Evolutionary conservation across 2,888 invertebrate genomes (phyloP).

Genomic region (Lycocerus yunnanus): DNA sequence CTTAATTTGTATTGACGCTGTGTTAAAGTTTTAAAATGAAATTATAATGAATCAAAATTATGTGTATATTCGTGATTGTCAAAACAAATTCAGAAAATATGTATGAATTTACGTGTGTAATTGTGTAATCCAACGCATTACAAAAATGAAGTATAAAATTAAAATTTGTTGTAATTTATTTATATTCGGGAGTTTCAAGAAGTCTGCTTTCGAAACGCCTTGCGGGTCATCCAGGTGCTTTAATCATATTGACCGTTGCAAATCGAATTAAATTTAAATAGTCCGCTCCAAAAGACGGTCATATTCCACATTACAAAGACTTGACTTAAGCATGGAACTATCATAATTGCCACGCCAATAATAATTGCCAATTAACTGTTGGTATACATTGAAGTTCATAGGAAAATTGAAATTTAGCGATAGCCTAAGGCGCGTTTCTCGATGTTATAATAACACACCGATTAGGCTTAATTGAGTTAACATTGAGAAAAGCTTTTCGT

Average conservation of each 20-base stretch:
- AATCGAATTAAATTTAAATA: not conserved
- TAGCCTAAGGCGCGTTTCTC: too few relatives aligned
- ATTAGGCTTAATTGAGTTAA: too few relatives aligned
- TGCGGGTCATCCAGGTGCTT: not conserved
- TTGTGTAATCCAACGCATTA: slow-evolving; percentile 2
- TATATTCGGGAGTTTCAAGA: not conserved
- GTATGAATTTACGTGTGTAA: not conserved
- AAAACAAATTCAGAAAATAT: not conserved
- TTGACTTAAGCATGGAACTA: too few relatives aligned
- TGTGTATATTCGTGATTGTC: not conserved
- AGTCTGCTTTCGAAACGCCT: not conserved
- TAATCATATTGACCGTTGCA: not conserved
- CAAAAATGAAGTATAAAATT: slow-evolving; percentile 1
- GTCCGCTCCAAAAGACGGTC: not conserved
- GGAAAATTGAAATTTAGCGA: too few relatives aligned
- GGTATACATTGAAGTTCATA: too few relatives aligned
- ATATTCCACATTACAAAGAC: not conserved
- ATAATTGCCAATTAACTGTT: too few relatives aligned
- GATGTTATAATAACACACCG: too few relatives aligned
- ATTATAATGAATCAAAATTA: not conserved
- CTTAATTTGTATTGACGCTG: slow-evolving; percentile 3
- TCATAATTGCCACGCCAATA: too few relatives aligned
- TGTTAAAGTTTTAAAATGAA: slow-evolving; percentile 2
- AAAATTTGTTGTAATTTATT: not conserved
- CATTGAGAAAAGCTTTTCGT: too few relatives aligned